Percentiles rank a stretch among this genome's conserved stretches.
These are phyloP conservation scores for Aphidius colemani DNA, from an alignment of 2,888 invertebrate species.

Conservation along the genomic window DNA sequence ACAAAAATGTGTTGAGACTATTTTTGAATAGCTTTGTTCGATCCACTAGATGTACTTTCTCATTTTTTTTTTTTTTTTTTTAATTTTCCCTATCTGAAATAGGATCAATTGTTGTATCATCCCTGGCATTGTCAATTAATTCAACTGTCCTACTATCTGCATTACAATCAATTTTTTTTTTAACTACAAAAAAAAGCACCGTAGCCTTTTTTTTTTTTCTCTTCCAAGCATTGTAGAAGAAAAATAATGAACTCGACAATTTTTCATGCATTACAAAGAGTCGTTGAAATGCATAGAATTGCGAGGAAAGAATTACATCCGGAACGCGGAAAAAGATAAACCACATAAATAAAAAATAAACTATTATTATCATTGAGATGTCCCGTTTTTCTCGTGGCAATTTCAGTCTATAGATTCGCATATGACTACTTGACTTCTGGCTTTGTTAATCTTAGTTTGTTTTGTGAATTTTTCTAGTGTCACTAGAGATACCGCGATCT, in stretches of 20 bases:
- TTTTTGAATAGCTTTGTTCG: too few relatives aligned
- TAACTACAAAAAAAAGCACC: neutral
- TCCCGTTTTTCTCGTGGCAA: neutral
- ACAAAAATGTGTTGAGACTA: too few relatives aligned
- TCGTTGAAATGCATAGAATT: slow-evolving; percentile 13
- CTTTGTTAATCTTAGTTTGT: slow-evolving; percentile 28
- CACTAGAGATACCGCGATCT: too few relatives aligned
- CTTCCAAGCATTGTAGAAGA: neutral
- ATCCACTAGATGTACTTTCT: too few relatives aligned
- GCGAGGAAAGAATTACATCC: slow-evolving; percentile 28
- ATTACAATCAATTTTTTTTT: neutral
- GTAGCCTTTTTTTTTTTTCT: too few relatives aligned
- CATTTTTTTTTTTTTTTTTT: too few relatives aligned
- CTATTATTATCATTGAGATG: neutral
- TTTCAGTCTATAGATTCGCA: slow-evolving; percentile 11
- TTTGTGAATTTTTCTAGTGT: neutral
- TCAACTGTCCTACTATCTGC: neutral
- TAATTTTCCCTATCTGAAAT: too few relatives aligned
- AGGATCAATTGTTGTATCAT: too few relatives aligned
- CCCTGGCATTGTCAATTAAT: neutral
- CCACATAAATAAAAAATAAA: slow-evolving; percentile 10
- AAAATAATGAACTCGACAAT: slow-evolving; percentile 1
- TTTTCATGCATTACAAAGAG: neutral
- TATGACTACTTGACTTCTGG: slow-evolving; percentile 22
- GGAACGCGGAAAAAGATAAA: slow-evolving; percentile 30